Conservation (phyloP, 2,888 invertebrate species). For the Spilosoma lubricipeda region DNA sequence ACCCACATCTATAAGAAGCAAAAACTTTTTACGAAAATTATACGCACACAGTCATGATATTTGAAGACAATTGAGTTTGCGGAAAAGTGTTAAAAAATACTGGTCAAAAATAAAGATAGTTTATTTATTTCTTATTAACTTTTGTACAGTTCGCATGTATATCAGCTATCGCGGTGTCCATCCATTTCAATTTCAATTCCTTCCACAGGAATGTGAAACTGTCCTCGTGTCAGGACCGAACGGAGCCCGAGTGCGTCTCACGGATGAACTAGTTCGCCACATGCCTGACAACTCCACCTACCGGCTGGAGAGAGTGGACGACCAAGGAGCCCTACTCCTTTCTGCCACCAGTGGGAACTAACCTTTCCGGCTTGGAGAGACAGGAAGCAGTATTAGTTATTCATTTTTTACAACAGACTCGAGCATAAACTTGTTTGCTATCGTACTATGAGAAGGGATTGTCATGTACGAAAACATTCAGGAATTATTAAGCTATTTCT, state of each 20-base stretch:
- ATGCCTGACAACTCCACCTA: constrained; percentile 89
- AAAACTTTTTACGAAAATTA: no score
- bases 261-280: constrained; percentile 94
- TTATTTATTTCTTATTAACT: no score
- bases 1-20: no score
- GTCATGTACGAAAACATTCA: not conserved
- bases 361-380: not conserved
- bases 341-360: constrained; percentile 50
- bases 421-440: not conserved
- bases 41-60: no score
- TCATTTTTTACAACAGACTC: not conserved
- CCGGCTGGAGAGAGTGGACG: constrained; percentile 69
- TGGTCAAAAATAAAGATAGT: not conserved
- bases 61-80: not conserved
- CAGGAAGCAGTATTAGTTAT: not conserved
- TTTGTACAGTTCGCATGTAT: no score
- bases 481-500: not conserved
- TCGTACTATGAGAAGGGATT: not conserved
- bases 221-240: constrained; percentile 93
- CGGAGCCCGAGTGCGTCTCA: constrained; percentile 93
- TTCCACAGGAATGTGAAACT: constrained; percentile 83
- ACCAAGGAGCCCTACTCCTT: constrained; percentile 63
- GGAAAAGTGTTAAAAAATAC: not conserved
- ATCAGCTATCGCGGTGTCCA: no score
- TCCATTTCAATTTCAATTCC: no score